phyloP scores from a whole-genome alignment of 1,140 invertebrate genomes.

The Dinoponera quadriceps region DNA sequence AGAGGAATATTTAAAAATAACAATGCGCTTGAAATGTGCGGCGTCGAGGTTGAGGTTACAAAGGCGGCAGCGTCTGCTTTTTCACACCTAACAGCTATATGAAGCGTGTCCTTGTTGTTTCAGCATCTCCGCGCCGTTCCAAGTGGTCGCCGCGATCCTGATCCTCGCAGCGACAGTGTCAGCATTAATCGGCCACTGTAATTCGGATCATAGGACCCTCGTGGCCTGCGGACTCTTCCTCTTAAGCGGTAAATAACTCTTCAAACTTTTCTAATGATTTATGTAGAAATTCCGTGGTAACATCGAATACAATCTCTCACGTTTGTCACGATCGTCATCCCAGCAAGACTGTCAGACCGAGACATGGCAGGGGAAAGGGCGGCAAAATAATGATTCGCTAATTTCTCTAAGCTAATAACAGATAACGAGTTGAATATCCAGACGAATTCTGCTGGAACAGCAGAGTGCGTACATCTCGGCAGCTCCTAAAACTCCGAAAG shows the following conservation, averaged over 20 bases:
- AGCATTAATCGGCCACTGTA: conserved; percentile 88
- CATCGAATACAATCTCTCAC: not conserved
- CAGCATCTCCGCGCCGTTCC: conserved; percentile 88
- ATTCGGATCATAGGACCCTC: conserved; percentile 88
- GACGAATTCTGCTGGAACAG: not conserved
- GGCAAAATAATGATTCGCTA: too few species aligned
- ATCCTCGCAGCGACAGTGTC: conserved; percentile 87
- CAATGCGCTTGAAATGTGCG: not conserved
- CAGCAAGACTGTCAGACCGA: too few species aligned
- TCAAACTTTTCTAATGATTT: not conserved
- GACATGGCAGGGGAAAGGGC: too few species aligned
- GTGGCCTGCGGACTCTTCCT: conserved; percentile 89
- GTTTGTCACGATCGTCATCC: too few species aligned
- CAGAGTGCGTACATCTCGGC: too few species aligned
- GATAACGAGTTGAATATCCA: too few species aligned
- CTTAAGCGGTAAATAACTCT: conserved; percentile 86
- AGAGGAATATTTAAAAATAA: not conserved
- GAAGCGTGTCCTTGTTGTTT: conserved; percentile 74
- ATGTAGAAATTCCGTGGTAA: not conserved
- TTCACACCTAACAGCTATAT: not conserved
- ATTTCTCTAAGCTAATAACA: too few species aligned
- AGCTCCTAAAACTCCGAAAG: not conserved
- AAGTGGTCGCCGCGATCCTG: conserved; percentile 86
- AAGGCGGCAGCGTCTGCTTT: not conserved
- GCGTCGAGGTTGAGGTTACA: too few species aligned